Evolutionary conservation across 2,797 vertebrate genomes (phyloP).

Genomic region (Dryobates pubescens): DNA sequence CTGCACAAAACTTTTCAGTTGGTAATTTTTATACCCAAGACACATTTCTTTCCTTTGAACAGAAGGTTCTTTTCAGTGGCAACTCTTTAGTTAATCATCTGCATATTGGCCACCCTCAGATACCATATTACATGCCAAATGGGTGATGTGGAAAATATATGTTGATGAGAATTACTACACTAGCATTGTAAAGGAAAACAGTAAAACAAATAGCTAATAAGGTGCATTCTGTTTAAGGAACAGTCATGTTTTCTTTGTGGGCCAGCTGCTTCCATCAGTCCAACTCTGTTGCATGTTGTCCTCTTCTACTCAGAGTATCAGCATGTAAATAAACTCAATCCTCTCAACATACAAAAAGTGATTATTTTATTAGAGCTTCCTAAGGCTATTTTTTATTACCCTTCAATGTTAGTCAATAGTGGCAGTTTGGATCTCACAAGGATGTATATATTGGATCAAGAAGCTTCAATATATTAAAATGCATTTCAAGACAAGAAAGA

Average conservation of each 20-base stretch:
- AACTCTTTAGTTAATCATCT: constrained; percentile 30
- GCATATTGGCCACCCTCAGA: neutral
- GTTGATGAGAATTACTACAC: neutral
- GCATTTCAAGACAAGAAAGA: neutral
- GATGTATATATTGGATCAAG: neutral
- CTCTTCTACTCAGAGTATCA: neutral
- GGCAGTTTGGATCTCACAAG: neutral
- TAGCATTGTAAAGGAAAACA: neutral
- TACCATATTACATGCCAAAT: neutral
- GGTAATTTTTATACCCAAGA: constrained; percentile 18
- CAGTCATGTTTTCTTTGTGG: neutral
- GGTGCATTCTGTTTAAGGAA: neutral
- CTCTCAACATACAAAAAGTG: neutral
- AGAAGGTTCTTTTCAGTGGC: neutral
- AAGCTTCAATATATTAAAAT: neutral
- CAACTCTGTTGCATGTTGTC: neutral
- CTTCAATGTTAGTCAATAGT: neutral
- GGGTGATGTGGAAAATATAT: neutral
- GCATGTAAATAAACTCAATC: neutral
- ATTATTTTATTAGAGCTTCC: neutral
- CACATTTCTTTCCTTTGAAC: neutral
- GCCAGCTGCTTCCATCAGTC: neutral
- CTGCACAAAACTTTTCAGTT: neutral
- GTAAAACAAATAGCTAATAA: constrained; percentile 14
- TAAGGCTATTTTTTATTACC: neutral